Base-by-base conservation (phyloP, 2,113 vertebrate species). In the Heterotis niloticus region DNA sequence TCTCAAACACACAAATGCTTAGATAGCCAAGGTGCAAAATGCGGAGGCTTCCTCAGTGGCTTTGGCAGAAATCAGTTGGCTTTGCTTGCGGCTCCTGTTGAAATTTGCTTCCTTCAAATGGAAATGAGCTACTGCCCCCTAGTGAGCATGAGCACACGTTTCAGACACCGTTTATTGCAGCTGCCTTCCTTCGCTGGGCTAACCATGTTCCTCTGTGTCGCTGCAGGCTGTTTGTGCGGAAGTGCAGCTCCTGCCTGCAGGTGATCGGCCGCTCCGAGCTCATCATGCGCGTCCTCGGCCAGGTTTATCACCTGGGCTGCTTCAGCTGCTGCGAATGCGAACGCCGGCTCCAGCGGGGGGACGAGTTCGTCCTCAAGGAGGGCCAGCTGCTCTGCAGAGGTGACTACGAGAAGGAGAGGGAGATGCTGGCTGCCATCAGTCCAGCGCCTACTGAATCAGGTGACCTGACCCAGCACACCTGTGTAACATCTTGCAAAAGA, bases 281-380 rank as follows among this genome's bases (percentile, higher is more conserved):
- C 80, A 95, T 96, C 84, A 95, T 96, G 95, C 85, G 94, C 1
- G 95, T 95, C 81, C 90, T 95, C 84, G 94, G 92, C 76, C 93
- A 95, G 81, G 95, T 96, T 82, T 96, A 95, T 86, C 95, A 96
- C 78, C 91, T 96, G 57, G 92, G 90, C 78, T 96, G 95, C 90
- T 96, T 96, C 89, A 95, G 86, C 88, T 96, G 95, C 90, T 96
- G 95, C 23, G 95, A 95, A 91, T 96, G 95, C 5, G 95, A 96
- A 87, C 92, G 94, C 56, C 89, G 92, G 24, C 92, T 96, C 84
- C 94, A 94, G 86, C 90, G 93, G 9, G 95, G 95, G 0, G 95
- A 96, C 10, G 94, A 96, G 91, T 96, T 96, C 26, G 95, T 96
- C 79, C 90, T 96, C 78, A 96, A 96, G 76, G 95, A 96, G 80